Base-by-base conservation (phyloP, 2,888 invertebrate genomes). In the Ormia ochracea region DNA sequence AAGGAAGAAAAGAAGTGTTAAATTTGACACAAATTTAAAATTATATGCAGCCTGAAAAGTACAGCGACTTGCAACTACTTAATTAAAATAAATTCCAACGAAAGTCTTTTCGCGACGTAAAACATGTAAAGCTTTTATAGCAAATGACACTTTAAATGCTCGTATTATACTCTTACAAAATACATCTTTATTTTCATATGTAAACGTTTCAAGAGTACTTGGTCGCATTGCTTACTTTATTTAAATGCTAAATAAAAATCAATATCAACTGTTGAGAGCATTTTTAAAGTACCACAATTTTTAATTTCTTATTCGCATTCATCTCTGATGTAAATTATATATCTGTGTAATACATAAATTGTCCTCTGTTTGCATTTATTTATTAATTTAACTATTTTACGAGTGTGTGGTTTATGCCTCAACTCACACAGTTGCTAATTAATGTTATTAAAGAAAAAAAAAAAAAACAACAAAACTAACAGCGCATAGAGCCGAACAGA, bases 371-470 rank as follows among this genome's bases (percentile, higher is more conserved):
- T 48, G 26, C 23, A n/a, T 63, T 54, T 54, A 63, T 56, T 54
- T 63, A 54, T 63, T 63, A 76, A 28, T 69, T 63, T 38, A 63
- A 48, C 69, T 58, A 69, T 76, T 63, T 68, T 33, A 75, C 36
- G 68, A 66, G 75, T 68, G 43, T 68, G 75, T 68, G 59, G 54
- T 70, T 76, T 69, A 76, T 58, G 76, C 69, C 56, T 65, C 69
- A 70, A 76, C 69, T 48, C 69, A 70, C 69, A 33, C 76, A 41
- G 69, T 68, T 76, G 76, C 69, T 76, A 76, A 70, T 76, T 76
- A 76, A 76, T 76, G 69, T 54, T 48, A 56, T 59, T 56, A 58
- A 58, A 65, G 50, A 12, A 14, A 52, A 23, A 21, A 6, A 19
- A 28, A 38, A 3, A 41, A 14, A n/a, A 14, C 38, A 70, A 7